Conservation (phyloP, 2,797 vertebrate genomes). For the Margarornis squamiger region DNA sequence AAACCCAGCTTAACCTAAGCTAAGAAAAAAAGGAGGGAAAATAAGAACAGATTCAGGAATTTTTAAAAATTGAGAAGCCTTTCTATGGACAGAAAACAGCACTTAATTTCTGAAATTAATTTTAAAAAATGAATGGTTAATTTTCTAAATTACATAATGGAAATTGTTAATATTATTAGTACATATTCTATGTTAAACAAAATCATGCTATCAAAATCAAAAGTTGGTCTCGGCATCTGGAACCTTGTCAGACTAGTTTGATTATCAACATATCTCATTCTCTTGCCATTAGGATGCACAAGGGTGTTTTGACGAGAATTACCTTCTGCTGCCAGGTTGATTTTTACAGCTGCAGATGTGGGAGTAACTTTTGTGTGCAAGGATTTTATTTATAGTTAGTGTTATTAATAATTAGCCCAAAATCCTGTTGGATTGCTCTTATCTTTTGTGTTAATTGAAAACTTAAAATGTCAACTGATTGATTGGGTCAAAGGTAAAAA, state of each 20-base stretch:
- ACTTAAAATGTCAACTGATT: neutral
- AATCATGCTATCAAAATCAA: neutral
- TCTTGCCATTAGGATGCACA: neutral
- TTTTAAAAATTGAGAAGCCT: neutral
- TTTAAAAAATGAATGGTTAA: rapidly evolving
- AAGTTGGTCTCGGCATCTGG: neutral
- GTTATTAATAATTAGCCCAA: neutral
- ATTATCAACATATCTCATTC: neutral
- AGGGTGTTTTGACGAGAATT: neutral
- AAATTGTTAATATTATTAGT: neutral
- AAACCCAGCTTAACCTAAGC: neutral
- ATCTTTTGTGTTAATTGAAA: neutral
- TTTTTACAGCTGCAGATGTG: neutral
- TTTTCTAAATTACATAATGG: neutral
- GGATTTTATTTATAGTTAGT: neutral
- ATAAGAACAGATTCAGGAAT: neutral
- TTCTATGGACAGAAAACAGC: neutral
- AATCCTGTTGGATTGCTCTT: neutral
- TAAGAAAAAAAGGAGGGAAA: neutral
- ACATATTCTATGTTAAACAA: neutral
- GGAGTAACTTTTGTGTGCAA: neutral
- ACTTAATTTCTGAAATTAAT: neutral
- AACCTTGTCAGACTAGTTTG: neutral
- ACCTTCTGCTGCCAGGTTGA: neutral
- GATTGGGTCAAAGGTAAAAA: neutral